Evolutionary conservation across 1,140 invertebrate genomes (phyloP), one percentile per base, ranked within the genome.

Genomic region (Drosophila baimaii): DNA sequence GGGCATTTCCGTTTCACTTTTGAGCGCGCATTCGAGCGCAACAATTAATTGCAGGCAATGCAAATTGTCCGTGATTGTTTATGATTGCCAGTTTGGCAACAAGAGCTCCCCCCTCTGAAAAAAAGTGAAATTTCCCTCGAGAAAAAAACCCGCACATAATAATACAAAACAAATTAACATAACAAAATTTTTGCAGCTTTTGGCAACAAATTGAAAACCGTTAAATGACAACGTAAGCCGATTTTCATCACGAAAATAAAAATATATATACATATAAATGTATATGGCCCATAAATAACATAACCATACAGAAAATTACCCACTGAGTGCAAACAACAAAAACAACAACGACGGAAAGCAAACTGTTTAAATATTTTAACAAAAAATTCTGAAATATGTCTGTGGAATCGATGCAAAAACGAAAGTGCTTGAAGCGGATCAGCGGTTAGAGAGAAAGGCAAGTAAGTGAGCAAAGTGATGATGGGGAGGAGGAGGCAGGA

Each of bases 331-430:
- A 82, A 86, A 86, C 72, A 83, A 35, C 31, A 33, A n/a, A n/a
- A n/a, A n/a, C n/a, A n/a, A 19, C 37, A 33, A 33, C 15, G n/a
- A 47, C n/a, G 44, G 59, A 75, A 72, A 52, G 21, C 82, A 88
- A 88, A 80, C 83, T 88, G 84, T 89, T 80, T 79, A 88, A 88
- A 88, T 89, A 86, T 79, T 79, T 78, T 71, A 59, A 55, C 77
- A 33, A 71, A 52, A 59, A 72, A 72, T 72, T 72, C 69, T 72
- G n/a, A 41, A 70, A 72, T 49, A 73, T 88, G 83, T 51, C 59
- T 70, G 57, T 56, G 49, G 75, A 73, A 66, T 88, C 68, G 63
- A 56, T 79, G 63, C 71, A 79, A 76, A 86, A 86, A 71, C 69
- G 65, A 86, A 86, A 88, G 63, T 70, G 51, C 68, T 62, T 52